Conservation (phyloP, 30 jellyfish, hydroid and myxozoan genomes). For the Cassiopea xamachana region DNA sequence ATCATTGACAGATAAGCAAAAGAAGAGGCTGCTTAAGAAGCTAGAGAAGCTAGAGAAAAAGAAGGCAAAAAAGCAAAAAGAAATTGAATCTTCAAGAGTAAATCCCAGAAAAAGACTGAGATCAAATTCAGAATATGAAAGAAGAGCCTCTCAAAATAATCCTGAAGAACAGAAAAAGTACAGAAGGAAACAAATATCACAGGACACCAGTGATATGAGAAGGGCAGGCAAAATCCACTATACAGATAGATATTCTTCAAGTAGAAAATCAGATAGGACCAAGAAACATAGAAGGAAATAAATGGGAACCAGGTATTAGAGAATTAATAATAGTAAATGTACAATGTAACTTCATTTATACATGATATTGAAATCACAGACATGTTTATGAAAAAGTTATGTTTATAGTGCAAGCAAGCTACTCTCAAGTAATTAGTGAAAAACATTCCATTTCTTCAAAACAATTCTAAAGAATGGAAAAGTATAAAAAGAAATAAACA, state of each 20-base stretch:
- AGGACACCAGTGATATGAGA: background rate
- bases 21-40: slow-evolving; percentile 72
- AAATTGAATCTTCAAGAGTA: background rate
- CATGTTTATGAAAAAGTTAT: too few relatives aligned
- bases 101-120: slow-evolving; percentile 37
- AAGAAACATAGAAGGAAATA: background rate
- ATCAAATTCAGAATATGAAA: slow-evolving; percentile 7
- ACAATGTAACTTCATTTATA: too few relatives aligned
- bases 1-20: slow-evolving; percentile 82
- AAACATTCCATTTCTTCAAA: too few relatives aligned
- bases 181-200: background rate
- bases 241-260: background rate
- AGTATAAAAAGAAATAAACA: too few relatives aligned
- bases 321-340: too few relatives aligned
- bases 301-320: background rate
- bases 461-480: too few relatives aligned
- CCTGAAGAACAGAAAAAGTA: background rate
- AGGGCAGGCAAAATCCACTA: background rate
- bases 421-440: too few relatives aligned
- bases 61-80: slow-evolving; percentile 45
- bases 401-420: too few relatives aligned
- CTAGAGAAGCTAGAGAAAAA: slow-evolving; percentile 75
- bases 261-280: background rate
- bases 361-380: too few relatives aligned
- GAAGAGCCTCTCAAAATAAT: background rate